Evolutionary conservation across 2,797 vertebrate genomes (phyloP).

Genomic region (Enteromius anoplus): DNA sequence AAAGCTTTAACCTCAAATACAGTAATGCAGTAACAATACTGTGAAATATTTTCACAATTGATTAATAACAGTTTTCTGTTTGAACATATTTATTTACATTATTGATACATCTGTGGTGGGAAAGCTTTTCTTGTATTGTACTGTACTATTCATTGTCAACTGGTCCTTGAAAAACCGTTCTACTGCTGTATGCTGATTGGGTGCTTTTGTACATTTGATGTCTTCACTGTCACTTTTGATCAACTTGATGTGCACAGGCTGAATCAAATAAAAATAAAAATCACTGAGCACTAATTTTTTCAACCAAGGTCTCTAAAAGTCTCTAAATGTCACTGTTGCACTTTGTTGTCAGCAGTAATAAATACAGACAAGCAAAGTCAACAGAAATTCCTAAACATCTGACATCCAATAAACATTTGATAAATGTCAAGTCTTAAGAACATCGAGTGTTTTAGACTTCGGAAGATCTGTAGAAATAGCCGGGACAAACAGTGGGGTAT

Average conservation of each 20-base stretch:
- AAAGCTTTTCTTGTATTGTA: background rate
- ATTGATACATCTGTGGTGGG: background rate
- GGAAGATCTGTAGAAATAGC: background rate
- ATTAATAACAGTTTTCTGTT: background rate
- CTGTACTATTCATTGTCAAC: background rate
- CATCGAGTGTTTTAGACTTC: background rate
- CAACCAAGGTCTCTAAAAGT: background rate
- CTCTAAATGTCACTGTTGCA: background rate
- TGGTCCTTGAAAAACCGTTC: background rate
- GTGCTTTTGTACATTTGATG: background rate
- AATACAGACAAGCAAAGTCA: constrained; percentile 9
- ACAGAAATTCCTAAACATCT: background rate
- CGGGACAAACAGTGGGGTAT: constrained; percentile 6
- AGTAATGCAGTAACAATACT: background rate
- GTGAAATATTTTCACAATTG: background rate
- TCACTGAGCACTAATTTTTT: background rate
- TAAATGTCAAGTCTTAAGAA: background rate
- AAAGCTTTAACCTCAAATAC: background rate
- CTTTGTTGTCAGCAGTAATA: constrained; percentile 5
- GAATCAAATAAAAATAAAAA: background rate
- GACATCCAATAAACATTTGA: background rate
- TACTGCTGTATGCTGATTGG: background rate
- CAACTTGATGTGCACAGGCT: background rate
- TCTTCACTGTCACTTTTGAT: background rate
- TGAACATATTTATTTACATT: background rate